phyloP scores from a whole-genome alignment of 2,797 vertebrate genomes.

The Microhierax caerulescens region DNA sequence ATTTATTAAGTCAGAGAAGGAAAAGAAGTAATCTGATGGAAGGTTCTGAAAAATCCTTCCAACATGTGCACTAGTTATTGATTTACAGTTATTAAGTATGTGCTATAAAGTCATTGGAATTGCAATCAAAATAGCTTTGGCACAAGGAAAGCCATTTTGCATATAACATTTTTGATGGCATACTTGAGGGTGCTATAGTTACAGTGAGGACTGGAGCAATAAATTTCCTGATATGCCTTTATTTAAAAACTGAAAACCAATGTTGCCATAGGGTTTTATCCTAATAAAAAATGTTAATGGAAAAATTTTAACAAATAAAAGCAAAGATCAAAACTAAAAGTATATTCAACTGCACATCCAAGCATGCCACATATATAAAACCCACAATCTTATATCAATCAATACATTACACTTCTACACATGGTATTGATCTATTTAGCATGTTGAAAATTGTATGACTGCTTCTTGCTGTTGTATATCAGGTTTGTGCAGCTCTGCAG shows the following conservation, averaged over 20 bases:
- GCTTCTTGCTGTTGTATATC: not conserved
- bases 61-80: constrained; percentile 2
- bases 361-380: not conserved
- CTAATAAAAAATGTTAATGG: not conserved
- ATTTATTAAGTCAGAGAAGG: not conserved
- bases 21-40: not conserved
- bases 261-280: not conserved
- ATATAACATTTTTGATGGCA: constrained; percentile 15
- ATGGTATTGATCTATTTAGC: not conserved
- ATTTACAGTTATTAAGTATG: constrained; percentile 7
- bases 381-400: not conserved
- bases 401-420: not conserved
- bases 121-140: constrained; percentile 19
- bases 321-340: not conserved
- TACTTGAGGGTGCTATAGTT: not conserved
- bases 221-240: constrained; percentile 1
- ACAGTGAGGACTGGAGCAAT: not conserved
- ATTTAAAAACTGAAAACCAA: constrained; percentile 10
- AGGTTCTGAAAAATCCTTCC: not conserved
- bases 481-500: not conserved
- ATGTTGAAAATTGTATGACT: not conserved
- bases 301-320: not conserved
- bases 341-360: not conserved
- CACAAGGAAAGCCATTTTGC: constrained; percentile 6
- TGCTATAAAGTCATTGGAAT: not conserved